Evolutionary conservation across 2,888 invertebrate species (phyloP), one percentile per base, ranked within the genome.

Genomic region (Athalia cordata): DNA sequence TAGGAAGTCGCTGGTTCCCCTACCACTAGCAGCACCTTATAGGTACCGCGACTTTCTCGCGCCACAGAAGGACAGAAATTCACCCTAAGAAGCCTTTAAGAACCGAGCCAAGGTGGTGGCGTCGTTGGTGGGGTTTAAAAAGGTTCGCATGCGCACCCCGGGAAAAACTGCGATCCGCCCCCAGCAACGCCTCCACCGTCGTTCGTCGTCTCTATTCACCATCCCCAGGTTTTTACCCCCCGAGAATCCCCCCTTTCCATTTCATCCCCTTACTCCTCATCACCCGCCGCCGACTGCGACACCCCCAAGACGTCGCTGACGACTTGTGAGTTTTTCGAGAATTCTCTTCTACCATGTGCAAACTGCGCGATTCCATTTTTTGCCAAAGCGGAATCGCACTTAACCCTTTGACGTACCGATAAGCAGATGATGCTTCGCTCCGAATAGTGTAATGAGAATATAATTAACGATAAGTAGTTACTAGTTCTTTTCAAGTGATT

Each of bases 21-120:
- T 64, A 75, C 64, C 75, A 49, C 52, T 43, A 50, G 6, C 62
- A 15, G 29, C 29, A 29, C 29, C 29, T 29, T 29, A 29, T 29
- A 29, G 75, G 64, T 62, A 75, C 75, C 75, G 75, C 62, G 75
- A 75, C 75, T 75, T 75, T 62, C 75, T 75, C 62, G 75, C 75
- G 79, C 62, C 64, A 57, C 75, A 75, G 66, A 76, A 82, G 85
- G 87, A 88, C 88, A 89, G 88, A 89, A 88, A 86, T 89, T 86
- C 75, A 84, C 84, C 87, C 87, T 88, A 89, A 89, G 88, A 89
- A 89, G 87, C 88, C 87, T 89, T 88, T 89, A 90, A 90, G 89
- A 89, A 90, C 85, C 75, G 62, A 75, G 84, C 80, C 82, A 84
- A 85, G 85, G 84, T 83, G 85, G 83, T 80, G 82, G 81, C 82